A percentile compares a stretch with the other conserved stretches of the same genome.
These are phyloP conservation scores for Drosophila nigrodunni DNA, from an alignment of 1,140 invertebrate genomes.

Conservation along the genomic window DNA sequence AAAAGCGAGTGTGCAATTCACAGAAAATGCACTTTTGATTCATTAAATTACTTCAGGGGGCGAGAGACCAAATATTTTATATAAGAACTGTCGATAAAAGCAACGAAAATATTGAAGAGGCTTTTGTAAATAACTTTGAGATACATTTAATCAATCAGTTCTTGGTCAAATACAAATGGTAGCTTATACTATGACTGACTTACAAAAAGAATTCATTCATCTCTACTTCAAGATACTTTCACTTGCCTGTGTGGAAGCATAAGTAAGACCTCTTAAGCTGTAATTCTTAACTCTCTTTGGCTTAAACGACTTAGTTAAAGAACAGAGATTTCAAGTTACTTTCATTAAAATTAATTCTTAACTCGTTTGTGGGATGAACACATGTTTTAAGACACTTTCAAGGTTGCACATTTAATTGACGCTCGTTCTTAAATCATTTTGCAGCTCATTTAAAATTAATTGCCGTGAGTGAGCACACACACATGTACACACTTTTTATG, in stretches of 20 bases:
- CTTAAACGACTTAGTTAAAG: neutral
- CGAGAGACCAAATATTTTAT: neutral
- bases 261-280: no score
- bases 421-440: slow-evolving; percentile 43
- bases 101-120: no score
- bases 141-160: no score
- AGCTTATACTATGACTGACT: no score
- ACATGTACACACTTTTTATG: slow-evolving; percentile 2
- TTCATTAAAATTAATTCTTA: neutral
- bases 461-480: slow-evolving; percentile 36
- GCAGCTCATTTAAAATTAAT: slow-evolving; percentile 53
- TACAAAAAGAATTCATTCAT: no score
- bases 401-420: slow-evolving; percentile 18
- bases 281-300: no score
- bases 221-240: no score
- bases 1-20: neutral
- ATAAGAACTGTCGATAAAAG: neutral
- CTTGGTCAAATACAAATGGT: no score
- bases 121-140: no score
- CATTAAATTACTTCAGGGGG: neutral
- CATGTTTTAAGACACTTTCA: slow-evolving; percentile 5
- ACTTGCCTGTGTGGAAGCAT: no score
- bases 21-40: neutral
- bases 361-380: neutral
- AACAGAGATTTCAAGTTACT: neutral